Percentiles rank a stretch among this genome's conserved stretches.
These are phyloP conservation scores for Irena cyanogastra DNA, from an alignment of 2,113 vertebrate genomes.

Conservation along the genomic window DNA sequence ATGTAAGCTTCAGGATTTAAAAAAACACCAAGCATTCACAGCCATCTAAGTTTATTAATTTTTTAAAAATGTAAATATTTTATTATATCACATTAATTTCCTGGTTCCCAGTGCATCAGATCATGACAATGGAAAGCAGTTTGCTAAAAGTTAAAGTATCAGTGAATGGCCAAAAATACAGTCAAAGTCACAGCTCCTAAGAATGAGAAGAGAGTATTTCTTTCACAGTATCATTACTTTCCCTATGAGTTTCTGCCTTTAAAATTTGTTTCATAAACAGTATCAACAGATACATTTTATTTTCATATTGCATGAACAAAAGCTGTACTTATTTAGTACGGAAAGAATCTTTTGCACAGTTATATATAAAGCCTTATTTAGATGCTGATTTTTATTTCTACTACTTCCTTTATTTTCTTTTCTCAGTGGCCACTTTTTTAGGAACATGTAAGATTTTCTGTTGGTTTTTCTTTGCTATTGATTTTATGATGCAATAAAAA, in stretches of 20 bases:
- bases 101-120: background rate
- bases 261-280: background rate
- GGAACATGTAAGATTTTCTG: background rate
- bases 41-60: accelerated
- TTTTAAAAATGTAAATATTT: background rate
- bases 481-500: background rate
- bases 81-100: background rate
- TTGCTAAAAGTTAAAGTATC: background rate
- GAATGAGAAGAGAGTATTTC: background rate
- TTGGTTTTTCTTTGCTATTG: background rate
- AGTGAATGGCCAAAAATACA: background rate
- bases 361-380: background rate
- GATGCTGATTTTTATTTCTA: background rate
- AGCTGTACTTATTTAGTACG: background rate
- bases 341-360: background rate
- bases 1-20: background rate
- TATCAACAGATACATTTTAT: background rate
- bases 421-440: background rate
- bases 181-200: background rate
- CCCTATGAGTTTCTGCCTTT: background rate
- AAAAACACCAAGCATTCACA: background rate
- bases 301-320: background rate
- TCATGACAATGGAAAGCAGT: background rate
- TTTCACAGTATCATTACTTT: background rate
- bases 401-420: background rate